These are phyloP conservation scores for Pseudomyrmex cubaensis DNA, from an alignment of 1,140 invertebrate species.

Conservation along the genomic window DNA sequence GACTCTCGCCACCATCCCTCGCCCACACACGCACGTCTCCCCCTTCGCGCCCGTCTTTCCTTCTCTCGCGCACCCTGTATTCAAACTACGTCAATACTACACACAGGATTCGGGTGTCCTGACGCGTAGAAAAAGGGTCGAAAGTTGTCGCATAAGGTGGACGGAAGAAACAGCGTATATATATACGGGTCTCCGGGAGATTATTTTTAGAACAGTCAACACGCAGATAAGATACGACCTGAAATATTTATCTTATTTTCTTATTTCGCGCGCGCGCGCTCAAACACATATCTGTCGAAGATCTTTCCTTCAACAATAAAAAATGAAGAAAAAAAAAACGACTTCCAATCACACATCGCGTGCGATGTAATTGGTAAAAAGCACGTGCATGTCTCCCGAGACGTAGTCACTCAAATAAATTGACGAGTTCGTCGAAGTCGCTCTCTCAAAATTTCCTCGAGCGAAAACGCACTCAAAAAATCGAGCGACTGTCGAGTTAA, in stretches of 20 bases:
- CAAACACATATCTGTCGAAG: too few relatives aligned
- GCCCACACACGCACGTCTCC: background rate
- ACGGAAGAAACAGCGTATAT: constrained; percentile 6
- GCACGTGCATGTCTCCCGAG: too few relatives aligned
- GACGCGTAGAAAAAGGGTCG: constrained; percentile 38
- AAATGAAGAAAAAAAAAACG: too few relatives aligned
- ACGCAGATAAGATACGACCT: background rate
- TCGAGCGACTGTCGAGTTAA: too few relatives aligned
- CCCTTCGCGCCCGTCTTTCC: constrained; percentile 29
- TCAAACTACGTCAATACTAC: constrained; percentile 79
- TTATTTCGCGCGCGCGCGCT: too few relatives aligned
- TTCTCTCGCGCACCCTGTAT: constrained; percentile 55
- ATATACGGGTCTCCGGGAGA: background rate
- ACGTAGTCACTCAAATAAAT: too few relatives aligned
- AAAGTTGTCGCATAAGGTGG: constrained; percentile 35
- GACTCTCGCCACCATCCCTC: constrained; percentile 49
- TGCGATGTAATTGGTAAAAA: too few relatives aligned
- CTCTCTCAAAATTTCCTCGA: too few relatives aligned
- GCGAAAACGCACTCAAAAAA: too few relatives aligned
- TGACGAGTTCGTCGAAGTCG: too few relatives aligned
- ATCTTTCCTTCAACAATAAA: too few relatives aligned
- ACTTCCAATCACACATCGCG: too few relatives aligned
- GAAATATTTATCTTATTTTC: background rate
- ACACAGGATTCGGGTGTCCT: constrained; percentile 65
- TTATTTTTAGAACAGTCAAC: constrained; percentile 35